Evolutionary conservation across 2,888 invertebrate species (phyloP), one percentile per base, ranked within the genome.

Genomic region (Ptilodon capucinus): DNA sequence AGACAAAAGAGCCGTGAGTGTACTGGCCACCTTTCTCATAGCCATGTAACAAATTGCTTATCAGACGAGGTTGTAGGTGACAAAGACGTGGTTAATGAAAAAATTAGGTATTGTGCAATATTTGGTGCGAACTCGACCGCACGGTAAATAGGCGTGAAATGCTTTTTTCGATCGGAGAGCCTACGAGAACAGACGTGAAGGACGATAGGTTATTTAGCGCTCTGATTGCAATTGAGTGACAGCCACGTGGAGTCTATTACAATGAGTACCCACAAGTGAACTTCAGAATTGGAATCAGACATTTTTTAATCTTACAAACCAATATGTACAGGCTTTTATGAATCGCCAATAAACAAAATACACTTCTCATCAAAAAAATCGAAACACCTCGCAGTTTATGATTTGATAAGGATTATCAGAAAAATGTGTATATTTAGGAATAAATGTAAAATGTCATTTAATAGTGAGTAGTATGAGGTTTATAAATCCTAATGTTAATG

Each of bases 21-120:
- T 78, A 63, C 71, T 68, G 55, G 57, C 57, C 67, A 76, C 85
- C 81, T 81, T 81, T 84, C 83, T 81, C 72, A 81, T 84, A 65
- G 52, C 89, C 90, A 83, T 90, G 90, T 88, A 86, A 76, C 85
- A 83, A 82, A 81, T 89, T 73, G 76, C 64, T 81, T 83, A 83
- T 81, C 79, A 81, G 74, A 79, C 90, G 90, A 91, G 89, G 90
- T 85, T 89, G 78, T 74, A 77, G 79, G 81, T 83, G 86, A 86
- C 87, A 86, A 86, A 84, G 86, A 81, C 71, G 71, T 69, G 73
- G 74, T 60, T 80, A 76, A 78, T 81, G 79, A 88, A 88, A 86
- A 82, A 74, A 66, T 68, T 39, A 9, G 57, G 60, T 61, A 74
- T 85, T 83, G 83, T 75, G 77, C 71, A 82, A 85, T 64, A 60